Conservation (phyloP, 1,140 invertebrate genomes). For the Cydia amplana region DNA sequence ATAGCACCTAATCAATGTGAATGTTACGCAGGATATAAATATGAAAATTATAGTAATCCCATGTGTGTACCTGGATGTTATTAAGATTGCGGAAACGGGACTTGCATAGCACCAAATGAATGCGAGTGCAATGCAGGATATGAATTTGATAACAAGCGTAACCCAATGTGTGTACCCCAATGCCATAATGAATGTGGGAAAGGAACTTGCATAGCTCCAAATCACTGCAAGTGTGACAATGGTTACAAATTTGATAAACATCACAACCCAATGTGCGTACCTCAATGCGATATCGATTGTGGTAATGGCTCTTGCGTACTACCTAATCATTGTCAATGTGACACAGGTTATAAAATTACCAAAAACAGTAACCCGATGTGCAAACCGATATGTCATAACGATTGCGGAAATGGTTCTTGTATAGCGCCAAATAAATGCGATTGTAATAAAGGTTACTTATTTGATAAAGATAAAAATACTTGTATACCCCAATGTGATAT, state of each 20-base stretch:
- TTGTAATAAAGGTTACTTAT: neutral
- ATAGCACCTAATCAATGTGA: constrained; percentile 68
- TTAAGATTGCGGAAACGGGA: constrained; percentile 43
- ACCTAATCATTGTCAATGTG: constrained; percentile 73
- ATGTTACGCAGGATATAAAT: constrained; percentile 44
- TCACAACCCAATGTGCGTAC: constrained; percentile 57
- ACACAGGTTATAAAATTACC: constrained; percentile 40
- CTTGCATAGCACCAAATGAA: constrained; percentile 51
- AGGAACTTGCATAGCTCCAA: constrained; percentile 47
- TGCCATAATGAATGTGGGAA: constrained; percentile 45
- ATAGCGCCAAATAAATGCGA: neutral
- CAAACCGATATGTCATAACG: neutral
- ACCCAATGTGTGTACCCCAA: constrained; percentile 43
- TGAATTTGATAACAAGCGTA: constrained; percentile 35
- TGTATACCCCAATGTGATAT: neutral
- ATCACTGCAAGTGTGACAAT: constrained; percentile 37
- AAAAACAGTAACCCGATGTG: neutral
- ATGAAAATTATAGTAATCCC: constrained; percentile 33
- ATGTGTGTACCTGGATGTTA: constrained; percentile 49
- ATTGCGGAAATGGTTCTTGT: neutral
- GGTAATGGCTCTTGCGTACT: constrained; percentile 74
- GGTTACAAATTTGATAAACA: neutral
- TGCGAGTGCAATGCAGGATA: constrained; percentile 57
- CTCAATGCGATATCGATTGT: constrained; percentile 69
- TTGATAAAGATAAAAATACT: neutral